Conservation (phyloP, 2,888 invertebrate genomes). For the Drosophila kanekoi region DNA sequence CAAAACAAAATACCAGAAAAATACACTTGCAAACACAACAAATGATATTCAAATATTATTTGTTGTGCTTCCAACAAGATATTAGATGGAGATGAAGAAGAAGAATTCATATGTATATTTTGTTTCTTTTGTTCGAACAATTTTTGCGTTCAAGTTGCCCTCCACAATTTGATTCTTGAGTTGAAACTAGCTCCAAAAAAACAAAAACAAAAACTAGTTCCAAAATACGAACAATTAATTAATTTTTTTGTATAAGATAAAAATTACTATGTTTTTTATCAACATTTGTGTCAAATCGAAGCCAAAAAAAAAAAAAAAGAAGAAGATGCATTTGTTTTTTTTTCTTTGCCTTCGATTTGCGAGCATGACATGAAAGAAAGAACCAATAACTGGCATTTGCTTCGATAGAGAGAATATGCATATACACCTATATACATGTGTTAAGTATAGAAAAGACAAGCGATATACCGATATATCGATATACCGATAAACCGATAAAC, state of each 20-base stretch:
- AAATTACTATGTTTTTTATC: slow-evolving; percentile 83
- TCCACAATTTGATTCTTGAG: slow-evolving; percentile 41
- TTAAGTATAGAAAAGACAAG: neutral
- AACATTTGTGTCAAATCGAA: slow-evolving; percentile 74
- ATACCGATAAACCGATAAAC: slow-evolving; percentile 10
- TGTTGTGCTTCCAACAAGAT: slow-evolving; percentile 32
- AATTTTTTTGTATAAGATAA: slow-evolving; percentile 83
- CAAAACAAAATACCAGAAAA: slow-evolving; percentile 39
- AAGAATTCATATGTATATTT: slow-evolving; percentile 31
- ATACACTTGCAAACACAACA: slow-evolving; percentile 39
- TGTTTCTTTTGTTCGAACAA: slow-evolving; percentile 49
- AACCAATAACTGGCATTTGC: slow-evolving; percentile 13
- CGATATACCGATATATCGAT: slow-evolving; percentile 23
- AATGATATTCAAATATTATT: slow-evolving; percentile 39
- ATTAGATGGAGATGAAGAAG: slow-evolving; percentile 11
- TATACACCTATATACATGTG: neutral
- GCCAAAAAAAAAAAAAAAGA: slow-evolving; percentile 28
- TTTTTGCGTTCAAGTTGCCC: slow-evolving; percentile 48
- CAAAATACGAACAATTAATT: slow-evolving; percentile 50
- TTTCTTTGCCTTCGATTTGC: slow-evolving; percentile 62
- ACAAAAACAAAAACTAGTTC: slow-evolving; percentile 1
- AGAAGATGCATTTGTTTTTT: too few species aligned
- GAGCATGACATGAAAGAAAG: slow-evolving; percentile 45
- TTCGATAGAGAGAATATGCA: too few species aligned
- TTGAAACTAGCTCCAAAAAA: slow-evolving; percentile 18